phyloP scores from a whole-genome alignment of 2,888 invertebrate species.

The Eubasilissa splendida region DNA sequence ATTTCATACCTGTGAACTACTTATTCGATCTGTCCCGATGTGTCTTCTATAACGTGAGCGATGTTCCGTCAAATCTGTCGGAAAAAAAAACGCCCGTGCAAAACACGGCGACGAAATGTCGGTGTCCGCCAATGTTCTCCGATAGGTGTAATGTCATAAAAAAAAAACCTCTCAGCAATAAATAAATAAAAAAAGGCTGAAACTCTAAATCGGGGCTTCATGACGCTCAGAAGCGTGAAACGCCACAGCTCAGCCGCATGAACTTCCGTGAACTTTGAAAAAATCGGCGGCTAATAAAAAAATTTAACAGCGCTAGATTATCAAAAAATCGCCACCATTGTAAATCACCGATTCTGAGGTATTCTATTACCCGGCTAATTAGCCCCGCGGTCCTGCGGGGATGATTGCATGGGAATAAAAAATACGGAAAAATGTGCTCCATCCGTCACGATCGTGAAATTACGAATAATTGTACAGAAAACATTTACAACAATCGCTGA shows the following conservation, averaged over 20 bases:
- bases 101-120: too few relatives aligned
- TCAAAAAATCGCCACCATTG: constrained; percentile 4
- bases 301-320: not conserved
- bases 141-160: too few relatives aligned
- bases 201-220: not conserved
- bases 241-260: not conserved
- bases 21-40: too few relatives aligned
- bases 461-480: constrained; percentile 52
- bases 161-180: too few relatives aligned
- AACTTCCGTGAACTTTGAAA: constrained; percentile 16
- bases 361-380: constrained; percentile 10
- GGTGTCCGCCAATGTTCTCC: too few relatives aligned
- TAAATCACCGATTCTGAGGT: constrained; percentile 12
- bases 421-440: constrained; percentile 41
- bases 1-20: too few relatives aligned
- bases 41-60: too few relatives aligned
- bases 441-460: constrained; percentile 47
- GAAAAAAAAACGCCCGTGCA: too few relatives aligned
- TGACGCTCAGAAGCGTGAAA: constrained; percentile 5
- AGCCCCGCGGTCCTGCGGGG: not conserved
- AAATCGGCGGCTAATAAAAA: not conserved
- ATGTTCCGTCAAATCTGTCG: too few relatives aligned
- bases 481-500: constrained; percentile 52
- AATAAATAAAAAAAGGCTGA: too few relatives aligned
- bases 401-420: constrained; percentile 15